Evolutionary conservation across 37 sponge, comb jelly and placozoan genomes (phyloP).

Genomic region (Cliona cf. orientalis): DNA sequence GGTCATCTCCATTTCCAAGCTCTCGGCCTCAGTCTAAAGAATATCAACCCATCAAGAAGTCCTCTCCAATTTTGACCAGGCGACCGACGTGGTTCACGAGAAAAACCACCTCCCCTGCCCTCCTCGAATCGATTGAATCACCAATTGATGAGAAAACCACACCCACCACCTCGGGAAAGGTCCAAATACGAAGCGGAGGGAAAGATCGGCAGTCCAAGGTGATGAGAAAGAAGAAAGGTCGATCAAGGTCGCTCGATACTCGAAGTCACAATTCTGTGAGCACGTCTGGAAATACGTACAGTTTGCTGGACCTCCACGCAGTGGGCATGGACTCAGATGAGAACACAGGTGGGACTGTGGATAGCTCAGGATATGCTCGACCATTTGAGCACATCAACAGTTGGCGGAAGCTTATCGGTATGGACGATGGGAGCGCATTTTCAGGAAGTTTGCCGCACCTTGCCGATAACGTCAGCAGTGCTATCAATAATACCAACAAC

Average conservation of each 20-base stretch:
- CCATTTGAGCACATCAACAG: slow-evolving; percentile 16
- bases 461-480: not conserved
- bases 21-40: no score
- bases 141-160: not conserved
- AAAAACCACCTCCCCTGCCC: not conserved
- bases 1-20: not conserved
- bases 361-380: slow-evolving; percentile 1
- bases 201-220: no score
- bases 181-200: no score
- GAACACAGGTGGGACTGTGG: slow-evolving; percentile 6
- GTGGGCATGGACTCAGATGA: slow-evolving; percentile 11
- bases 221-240: not conserved
- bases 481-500: not conserved
- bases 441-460: slow-evolving; percentile 41
- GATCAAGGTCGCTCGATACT: slow-evolving; percentile 8
- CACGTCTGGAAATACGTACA: no score
- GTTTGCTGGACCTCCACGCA: no score
- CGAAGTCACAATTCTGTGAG: no score
- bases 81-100: slow-evolving; percentile 10
- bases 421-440: slow-evolving; percentile 27
- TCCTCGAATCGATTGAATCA: not conserved
- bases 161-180: no score
- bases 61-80: slow-evolving; percentile 26
- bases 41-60: not conserved
- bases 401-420: slow-evolving; percentile 21